Base-by-base conservation (phyloP, 2,888 invertebrate species). In the Crossocerus cetratus region DNA sequence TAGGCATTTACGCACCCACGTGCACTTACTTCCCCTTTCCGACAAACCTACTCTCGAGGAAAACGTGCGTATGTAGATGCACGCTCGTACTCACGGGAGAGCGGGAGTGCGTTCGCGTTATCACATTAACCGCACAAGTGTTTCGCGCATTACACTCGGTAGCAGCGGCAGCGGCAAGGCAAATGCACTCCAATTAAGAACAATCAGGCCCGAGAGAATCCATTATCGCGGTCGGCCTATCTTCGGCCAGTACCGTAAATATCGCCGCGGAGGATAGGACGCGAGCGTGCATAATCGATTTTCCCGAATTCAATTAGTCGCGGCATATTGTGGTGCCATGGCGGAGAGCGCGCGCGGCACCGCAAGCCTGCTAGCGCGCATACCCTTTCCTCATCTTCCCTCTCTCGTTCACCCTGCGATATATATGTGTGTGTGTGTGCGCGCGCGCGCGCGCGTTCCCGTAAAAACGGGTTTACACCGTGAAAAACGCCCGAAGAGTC, bases 271-370 rank as follows among this genome's bases (percentile, higher is more conserved):
- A 56, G n/a, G 56, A 64, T 20, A 43, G 62, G 59, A 14, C 65
- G 65, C 65, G 55, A 58, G 53, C 66, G 69, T 14, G 61, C 43
- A 49, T 65, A 53, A 80, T 80, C 74, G 76, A 81, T 81, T 80
- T 62, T 64, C 55, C 65, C 65, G 69, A 72, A 78, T 81, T 76
- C 76, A 78, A 81, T 81, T 81, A 78, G 69, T 69, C 60, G 63
- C 63, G 67, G 69, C 76, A 57, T 72, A 77, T 78, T 69, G 72
- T 59, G 68, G 69, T 69, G 74, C 65, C 69, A 72, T 32, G 8
- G 8, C 32, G 57, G 66, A 44, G 67, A 55, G 44, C 57, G n/a
- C 58, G 59, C 53, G 58, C 65, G 43, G 14, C 49, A 16, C 49
- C 49, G 49, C 49, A 49, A 16, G 49, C 49, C 68, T 54, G 64